phyloP scores from a whole-genome alignment of 2,888 invertebrate genomes.

The Arenicola marina region DNA sequence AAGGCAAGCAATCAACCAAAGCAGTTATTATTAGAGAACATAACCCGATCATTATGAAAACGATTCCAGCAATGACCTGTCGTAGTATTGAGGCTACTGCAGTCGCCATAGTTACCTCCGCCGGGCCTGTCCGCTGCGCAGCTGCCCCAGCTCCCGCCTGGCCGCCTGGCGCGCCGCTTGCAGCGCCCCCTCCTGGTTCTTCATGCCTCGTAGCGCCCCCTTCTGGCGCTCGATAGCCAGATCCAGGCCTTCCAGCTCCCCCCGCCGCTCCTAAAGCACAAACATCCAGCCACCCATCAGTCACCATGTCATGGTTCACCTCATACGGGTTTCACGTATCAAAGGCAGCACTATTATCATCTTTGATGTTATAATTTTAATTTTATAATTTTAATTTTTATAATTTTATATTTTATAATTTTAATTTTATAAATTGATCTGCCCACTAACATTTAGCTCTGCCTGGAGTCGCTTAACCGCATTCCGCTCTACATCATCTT shows the following conservation, averaged over 20 bases:
- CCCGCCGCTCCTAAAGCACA: conserved; percentile 45
- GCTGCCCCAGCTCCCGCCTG: conserved; percentile 41
- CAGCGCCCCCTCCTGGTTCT: conserved; percentile 43
- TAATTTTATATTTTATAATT: no score
- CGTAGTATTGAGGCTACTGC: neutral
- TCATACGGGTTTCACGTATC: no score
- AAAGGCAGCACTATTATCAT: no score
- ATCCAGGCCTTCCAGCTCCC: conserved; percentile 57
- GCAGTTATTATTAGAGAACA: no score
- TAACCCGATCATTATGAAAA: no score
- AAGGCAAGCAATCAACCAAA: no score
- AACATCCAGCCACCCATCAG: neutral
- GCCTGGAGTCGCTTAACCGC: conserved; percentile 42
- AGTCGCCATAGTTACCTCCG: conserved; percentile 13
- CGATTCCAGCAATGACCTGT: no score
- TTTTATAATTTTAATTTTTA: no score
- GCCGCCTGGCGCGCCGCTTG: conserved; percentile 41
- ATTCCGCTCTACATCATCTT: conserved; percentile 42
- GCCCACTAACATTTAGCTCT: conserved; percentile 50
- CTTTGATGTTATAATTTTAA: no score
- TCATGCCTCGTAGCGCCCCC: conserved; percentile 44
- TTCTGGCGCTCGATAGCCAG: conserved; percentile 57
- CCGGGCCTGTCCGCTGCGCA: conserved; percentile 18
- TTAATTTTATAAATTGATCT: no score
- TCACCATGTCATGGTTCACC: neutral